phyloP scores from a whole-genome alignment of 1,140 invertebrate species.

The Apis laboriosa region DNA sequence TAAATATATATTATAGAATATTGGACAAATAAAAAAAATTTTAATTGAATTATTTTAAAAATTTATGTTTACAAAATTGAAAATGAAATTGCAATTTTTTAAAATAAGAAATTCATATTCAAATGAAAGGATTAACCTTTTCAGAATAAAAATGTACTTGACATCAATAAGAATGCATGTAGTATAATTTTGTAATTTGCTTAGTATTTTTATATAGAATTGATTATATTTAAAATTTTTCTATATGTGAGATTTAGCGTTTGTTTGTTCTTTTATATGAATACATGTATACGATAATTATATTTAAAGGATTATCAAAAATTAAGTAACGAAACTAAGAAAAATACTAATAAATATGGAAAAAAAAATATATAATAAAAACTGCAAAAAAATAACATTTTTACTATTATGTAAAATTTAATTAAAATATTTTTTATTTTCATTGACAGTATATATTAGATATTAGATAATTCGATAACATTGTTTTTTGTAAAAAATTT shows the following conservation, averaged over 20 bases:
- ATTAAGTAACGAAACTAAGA: neutral
- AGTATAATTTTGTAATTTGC: neutral
- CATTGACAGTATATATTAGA: neutral
- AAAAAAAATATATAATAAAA: neutral
- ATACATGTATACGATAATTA: too few relatives aligned
- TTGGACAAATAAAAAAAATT: neutral
- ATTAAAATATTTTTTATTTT: neutral
- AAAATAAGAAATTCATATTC: neutral
- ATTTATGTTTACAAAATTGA: neutral
- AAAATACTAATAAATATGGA: neutral
- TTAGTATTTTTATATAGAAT: neutral
- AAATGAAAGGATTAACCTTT: conserved; percentile 18
- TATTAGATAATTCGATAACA: neutral
- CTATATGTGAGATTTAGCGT: neutral
- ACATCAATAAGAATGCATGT: neutral
- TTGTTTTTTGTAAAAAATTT: conserved; percentile 3
- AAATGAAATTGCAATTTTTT: neutral
- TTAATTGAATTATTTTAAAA: neutral
- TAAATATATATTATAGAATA: neutral
- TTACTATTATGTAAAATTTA: too few relatives aligned
- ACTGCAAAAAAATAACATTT: neutral
- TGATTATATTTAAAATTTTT: too few relatives aligned
- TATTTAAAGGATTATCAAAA: too few relatives aligned
- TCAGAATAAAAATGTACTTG: neutral
- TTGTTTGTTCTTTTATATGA: too few relatives aligned